These are phyloP conservation scores for Hippocampus zosterae DNA, from an alignment of 2,113 vertebrate genomes.

Conservation along the genomic window DNA sequence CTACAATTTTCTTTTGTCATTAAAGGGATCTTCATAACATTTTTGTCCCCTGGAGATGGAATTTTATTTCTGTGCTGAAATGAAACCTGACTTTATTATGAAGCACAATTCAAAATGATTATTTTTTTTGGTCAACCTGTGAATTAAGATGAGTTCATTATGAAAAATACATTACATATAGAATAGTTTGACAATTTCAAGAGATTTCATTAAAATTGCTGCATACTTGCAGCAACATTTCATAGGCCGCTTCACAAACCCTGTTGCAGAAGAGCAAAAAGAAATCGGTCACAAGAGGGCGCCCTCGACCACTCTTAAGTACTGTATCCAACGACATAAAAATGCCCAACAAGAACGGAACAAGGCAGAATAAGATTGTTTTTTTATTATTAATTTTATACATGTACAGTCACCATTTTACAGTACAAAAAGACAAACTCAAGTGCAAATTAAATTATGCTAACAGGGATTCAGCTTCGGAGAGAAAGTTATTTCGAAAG, in stretches of 20 bases:
- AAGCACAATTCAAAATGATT: not conserved
- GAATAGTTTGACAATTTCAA: not conserved
- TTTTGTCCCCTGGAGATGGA: conserved; percentile 27
- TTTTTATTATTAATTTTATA: conserved; percentile 76
- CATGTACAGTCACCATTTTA: conserved; percentile 87
- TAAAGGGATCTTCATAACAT: conserved; percentile 28
- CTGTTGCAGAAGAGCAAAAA: not conserved
- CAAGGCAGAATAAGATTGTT: conserved; percentile 67
- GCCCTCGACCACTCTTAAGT: conserved; percentile 33
- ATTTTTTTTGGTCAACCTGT: not conserved
- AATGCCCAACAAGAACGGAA: not conserved
- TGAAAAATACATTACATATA: too few relatives aligned
- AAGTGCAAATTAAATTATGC: conserved; percentile 73
- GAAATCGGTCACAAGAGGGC: conserved; percentile 60
- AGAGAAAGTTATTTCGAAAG: conserved; percentile 47
- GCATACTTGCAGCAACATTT: not conserved
- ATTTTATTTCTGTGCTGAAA: not conserved
- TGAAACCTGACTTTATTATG: not conserved
- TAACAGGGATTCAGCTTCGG: conserved; percentile 64
- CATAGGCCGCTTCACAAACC: not conserved
- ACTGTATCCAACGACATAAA: not conserved
- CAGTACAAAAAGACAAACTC: conserved; percentile 74
- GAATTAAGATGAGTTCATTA: not conserved
- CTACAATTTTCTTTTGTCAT: conserved; percentile 43
- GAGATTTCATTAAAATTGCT: not conserved